Conservation (phyloP, 2,888 invertebrate species). For the Lepidochitona cinerea region DNA sequence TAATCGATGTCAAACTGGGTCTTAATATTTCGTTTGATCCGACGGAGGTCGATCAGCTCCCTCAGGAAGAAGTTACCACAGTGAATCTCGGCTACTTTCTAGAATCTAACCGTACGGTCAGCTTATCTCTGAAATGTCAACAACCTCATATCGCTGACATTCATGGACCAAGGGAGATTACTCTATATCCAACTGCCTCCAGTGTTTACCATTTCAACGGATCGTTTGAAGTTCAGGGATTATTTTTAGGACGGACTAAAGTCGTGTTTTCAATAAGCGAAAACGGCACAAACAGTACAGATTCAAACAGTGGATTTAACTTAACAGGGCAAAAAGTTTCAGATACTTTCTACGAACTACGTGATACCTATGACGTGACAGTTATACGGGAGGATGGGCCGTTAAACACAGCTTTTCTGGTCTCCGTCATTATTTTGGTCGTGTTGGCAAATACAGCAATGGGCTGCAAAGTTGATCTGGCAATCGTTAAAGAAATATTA, state of each 20-base stretch:
- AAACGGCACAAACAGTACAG: background rate
- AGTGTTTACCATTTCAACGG: background rate
- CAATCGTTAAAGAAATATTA: slow-evolving; percentile 68
- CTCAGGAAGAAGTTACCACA: background rate
- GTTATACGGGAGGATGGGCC: slow-evolving; percentile 38
- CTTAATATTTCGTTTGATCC: background rate
- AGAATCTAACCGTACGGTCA: background rate
- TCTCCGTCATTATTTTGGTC: slow-evolving; percentile 62
- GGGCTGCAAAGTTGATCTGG: slow-evolving; percentile 71
- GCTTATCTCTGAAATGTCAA: background rate
- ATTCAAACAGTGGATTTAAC: too few species aligned
- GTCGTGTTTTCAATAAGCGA: background rate
- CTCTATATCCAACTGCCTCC: background rate
- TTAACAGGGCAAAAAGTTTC: background rate
- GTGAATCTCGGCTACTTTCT: background rate
- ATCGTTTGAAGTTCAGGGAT: background rate
- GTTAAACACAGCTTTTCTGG: slow-evolving; percentile 61
- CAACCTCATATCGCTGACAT: background rate
- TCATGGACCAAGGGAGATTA: background rate
- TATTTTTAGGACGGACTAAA: background rate
- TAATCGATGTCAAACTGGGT: background rate
- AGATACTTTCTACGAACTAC: background rate
- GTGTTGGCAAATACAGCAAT: slow-evolving; percentile 70
- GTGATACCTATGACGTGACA: slow-evolving; percentile 26
- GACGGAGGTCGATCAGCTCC: background rate